A percentile compares a stretch with the other conserved stretches of the same genome.
Conservation (phyloP, 2,113 vertebrate species). For the Pteruthius melanotis region DNA sequence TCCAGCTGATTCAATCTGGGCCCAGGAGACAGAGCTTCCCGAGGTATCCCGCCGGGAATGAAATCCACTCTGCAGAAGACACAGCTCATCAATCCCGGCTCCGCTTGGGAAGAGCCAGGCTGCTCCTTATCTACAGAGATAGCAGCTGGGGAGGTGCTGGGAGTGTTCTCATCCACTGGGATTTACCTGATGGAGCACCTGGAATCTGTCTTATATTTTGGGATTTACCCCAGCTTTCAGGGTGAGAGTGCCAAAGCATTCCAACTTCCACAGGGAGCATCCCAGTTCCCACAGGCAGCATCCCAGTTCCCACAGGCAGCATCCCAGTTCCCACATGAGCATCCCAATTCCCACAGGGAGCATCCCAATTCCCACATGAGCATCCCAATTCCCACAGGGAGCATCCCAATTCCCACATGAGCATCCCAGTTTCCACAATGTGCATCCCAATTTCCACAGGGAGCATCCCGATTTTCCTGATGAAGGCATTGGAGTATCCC, state of each 20-base stretch:
- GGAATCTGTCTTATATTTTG: accelerated
- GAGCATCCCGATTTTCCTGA: too few relatives aligned
- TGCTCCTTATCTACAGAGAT: slow-evolving; percentile 1
- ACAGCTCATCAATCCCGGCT: not conserved
- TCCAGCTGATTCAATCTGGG: not conserved
- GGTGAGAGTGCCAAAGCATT: not conserved
- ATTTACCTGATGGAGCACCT: not conserved
- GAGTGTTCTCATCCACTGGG: not conserved
- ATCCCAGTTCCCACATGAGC: too few relatives aligned
- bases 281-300: too few relatives aligned
- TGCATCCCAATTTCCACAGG: too few relatives aligned
- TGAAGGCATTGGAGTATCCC: not conserved
- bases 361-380: too few relatives aligned
- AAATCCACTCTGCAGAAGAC: not conserved
- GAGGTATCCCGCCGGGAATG: not conserved
- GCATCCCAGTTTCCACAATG: too few relatives aligned
- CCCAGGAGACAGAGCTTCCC: not conserved
- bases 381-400: too few relatives aligned
- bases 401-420: too few relatives aligned
- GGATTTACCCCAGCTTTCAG: not conserved
- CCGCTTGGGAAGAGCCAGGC: not conserved
- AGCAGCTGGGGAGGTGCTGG: not conserved
- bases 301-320: too few relatives aligned
- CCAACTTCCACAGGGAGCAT: too few relatives aligned
- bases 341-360: too few relatives aligned